These are phyloP conservation scores for Notiomystis cincta DNA, from an alignment of 2,113 vertebrate species.

Conservation along the genomic window DNA sequence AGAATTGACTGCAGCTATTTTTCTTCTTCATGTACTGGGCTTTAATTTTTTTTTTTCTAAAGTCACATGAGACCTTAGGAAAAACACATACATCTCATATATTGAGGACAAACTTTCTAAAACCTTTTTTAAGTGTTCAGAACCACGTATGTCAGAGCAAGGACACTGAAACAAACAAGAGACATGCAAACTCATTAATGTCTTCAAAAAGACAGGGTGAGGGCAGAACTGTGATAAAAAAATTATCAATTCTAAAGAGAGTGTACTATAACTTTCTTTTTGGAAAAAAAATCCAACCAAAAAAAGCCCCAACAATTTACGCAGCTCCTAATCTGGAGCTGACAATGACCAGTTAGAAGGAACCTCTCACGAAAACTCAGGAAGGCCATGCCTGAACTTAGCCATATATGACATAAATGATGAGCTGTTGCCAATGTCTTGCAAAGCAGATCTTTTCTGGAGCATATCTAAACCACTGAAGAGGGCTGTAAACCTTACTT, in stretches of 20 bases:
- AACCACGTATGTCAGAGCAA: background rate
- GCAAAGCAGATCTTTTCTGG: background rate
- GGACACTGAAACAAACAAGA: background rate
- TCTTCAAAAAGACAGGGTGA: background rate
- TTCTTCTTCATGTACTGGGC: background rate
- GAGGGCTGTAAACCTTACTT: conserved; percentile 74
- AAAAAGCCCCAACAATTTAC: background rate
- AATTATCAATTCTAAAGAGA: background rate
- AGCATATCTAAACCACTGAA: background rate
- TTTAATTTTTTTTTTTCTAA: background rate
- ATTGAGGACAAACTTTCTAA: background rate
- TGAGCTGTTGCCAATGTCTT: no score
- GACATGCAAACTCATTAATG: background rate
- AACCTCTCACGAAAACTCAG: background rate
- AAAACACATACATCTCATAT: background rate
- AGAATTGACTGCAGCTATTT: background rate
- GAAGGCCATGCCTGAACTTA: background rate
- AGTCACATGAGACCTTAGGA: background rate
- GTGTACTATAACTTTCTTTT: background rate
- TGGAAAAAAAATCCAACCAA: background rate
- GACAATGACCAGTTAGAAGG: background rate
- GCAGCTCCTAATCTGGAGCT: background rate
- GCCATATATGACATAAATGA: background rate
- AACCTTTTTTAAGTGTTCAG: background rate
- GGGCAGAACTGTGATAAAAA: background rate